Base-by-base conservation (phyloP, 2,113 vertebrate genomes). In the Boulengeromyrus knoepffleri region DNA sequence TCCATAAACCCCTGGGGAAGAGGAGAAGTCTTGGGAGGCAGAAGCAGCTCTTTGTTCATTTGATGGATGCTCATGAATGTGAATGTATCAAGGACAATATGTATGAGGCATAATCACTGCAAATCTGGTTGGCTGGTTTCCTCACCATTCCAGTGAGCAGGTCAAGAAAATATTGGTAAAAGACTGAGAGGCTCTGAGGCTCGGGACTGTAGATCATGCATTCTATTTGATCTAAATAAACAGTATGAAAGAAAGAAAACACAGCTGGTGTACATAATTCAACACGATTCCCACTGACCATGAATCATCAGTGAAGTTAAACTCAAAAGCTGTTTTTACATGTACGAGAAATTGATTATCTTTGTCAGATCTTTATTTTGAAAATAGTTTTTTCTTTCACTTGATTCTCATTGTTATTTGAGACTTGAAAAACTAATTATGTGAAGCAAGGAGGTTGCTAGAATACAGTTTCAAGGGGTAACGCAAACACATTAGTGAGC, bases 141-240 rank as follows among this genome's bases (percentile, higher is more conserved):
- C 95, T 91, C 91, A 98, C 97, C 94, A 95, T 95, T 94, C 97
- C 97, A 0, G 97, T 97, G 24, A 98, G 95, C 88, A 98, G 90
- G 89, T 97, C 94, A 86, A 97, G 95, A 88, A 97, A 91, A 92
- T 96, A 96, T 3, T 92, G 91, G 91, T 95, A 94, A 92, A 96
- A 97, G 88, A 90, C 1, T 80, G 94, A 91, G 89, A 97, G 90
- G 88, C 93, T 94, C 36, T 91, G 88, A 58, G 91, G 90, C 70
- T 85, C 88, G 9, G 95, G 96, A 47, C 94, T 85, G 74, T 98
- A 98, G 5, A 39, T 0, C 85, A 92, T 89, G 62, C 97, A 98
- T 0, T 49, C 0, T 0, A 74, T 91, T 70, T 90, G 53, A 91
- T 24, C 93, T 94, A 58, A 50, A 62, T 39, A 42, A 80, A 80